Percentiles rank a stretch among this genome's conserved stretches.
These are phyloP conservation scores for Chanos chanos DNA, from an alignment of 2,797 vertebrate species.

Conservation along the genomic window DNA sequence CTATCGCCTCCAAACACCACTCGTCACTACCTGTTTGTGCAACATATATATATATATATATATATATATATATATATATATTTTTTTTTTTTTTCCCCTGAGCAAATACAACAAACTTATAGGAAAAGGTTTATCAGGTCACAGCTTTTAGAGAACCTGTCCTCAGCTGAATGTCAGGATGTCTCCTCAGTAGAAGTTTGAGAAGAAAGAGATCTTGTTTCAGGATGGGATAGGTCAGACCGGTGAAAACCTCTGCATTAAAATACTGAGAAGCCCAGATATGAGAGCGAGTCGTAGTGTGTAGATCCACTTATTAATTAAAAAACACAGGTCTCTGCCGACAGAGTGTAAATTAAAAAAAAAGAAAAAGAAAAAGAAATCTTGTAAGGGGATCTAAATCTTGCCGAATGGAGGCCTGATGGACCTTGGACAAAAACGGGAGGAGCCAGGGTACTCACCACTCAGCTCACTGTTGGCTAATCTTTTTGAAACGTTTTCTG, in stretches of 20 bases:
- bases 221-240: too few relatives aligned
- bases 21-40: constrained; percentile 29
- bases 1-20: constrained; percentile 19
- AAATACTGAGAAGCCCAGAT: too few relatives aligned
- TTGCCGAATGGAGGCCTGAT: not conserved
- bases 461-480: constrained; percentile 79
- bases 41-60: not conserved
- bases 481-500: constrained; percentile 73
- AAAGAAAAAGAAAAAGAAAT: not conserved
- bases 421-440: not conserved
- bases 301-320: too few relatives aligned
- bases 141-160: not conserved
- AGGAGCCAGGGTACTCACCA: constrained; percentile 64
- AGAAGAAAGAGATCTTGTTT: too few relatives aligned
- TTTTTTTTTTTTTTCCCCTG: not conserved
- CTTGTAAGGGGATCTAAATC: not conserved
- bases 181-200: too few relatives aligned
- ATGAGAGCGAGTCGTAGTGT: too few relatives aligned
- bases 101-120: not conserved
- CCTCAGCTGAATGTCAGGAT: too few relatives aligned
- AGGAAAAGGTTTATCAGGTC: constrained; percentile 12
- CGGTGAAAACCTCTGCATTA: too few relatives aligned
- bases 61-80: constrained; percentile 1
- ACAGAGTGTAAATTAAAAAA: not conserved
- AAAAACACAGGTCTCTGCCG: too few relatives aligned